Conservation (phyloP, 1,140 invertebrate species). For the Apocrypta bakeri region DNA sequence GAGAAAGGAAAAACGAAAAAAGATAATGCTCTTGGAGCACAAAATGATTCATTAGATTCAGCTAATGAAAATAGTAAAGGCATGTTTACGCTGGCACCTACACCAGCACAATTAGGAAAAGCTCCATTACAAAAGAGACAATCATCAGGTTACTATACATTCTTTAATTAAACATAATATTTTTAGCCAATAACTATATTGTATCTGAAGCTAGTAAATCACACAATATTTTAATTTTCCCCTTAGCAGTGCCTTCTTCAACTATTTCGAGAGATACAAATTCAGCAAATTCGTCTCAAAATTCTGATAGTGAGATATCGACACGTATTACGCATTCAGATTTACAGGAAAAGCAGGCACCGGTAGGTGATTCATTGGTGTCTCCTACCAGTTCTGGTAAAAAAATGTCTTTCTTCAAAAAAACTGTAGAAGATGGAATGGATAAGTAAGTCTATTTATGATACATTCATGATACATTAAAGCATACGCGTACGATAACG, state of each 20-base stretch:
- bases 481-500: too few species aligned
- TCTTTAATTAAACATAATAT: background rate
- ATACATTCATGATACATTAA: too few species aligned
- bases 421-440: conserved; percentile 93
- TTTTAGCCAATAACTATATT: too few species aligned
- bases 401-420: conserved; percentile 88
- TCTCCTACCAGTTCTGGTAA: conserved; percentile 67
- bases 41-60: conserved; percentile 12
- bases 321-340: conserved; percentile 1
- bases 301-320: background rate
- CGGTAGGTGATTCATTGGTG: background rate
- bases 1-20: conserved; percentile 3
- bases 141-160: conserved; percentile 78
- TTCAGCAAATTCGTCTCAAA: background rate
- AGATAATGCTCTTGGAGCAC: background rate
- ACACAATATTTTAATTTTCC: conserved; percentile 22
- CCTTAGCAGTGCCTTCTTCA: conserved; percentile 66
- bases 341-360: background rate
- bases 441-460: conserved; percentile 84
- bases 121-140: conserved; percentile 89
- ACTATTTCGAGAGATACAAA: conserved; percentile 62
- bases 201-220: too few species aligned
- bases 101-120: conserved; percentile 92
- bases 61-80: conserved; percentile 21
- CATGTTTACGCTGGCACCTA: conserved; percentile 87